Conservation (phyloP, 2,113 vertebrate species). For the Lepus americanus region DNA sequence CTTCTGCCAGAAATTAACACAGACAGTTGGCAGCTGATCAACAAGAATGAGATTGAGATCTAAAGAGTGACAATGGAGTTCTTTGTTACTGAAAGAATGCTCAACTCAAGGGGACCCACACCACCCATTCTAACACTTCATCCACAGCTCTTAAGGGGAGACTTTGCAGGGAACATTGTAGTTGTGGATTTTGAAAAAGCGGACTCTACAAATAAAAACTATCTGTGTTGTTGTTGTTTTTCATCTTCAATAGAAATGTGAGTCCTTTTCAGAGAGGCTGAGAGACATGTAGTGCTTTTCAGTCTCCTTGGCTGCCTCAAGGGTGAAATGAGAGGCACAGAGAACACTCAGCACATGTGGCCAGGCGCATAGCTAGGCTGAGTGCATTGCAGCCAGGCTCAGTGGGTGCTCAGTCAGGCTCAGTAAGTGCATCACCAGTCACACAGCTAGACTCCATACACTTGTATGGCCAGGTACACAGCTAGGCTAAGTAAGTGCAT, state of each 20-base stretch:
- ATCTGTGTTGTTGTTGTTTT: neutral
- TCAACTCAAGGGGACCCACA: neutral
- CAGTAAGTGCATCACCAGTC: too few relatives aligned
- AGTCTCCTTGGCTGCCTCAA: neutral
- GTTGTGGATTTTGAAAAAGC: constrained; percentile 1
- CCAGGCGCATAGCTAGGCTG: neutral
- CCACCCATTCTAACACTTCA: neutral
- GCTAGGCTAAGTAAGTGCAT: too few relatives aligned
- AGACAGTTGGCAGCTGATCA: neutral
- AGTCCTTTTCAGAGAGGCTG: neutral
- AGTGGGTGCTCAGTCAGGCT: too few relatives aligned
- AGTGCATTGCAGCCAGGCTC: too few relatives aligned
- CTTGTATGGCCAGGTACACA: too few relatives aligned
- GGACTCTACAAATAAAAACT: neutral
- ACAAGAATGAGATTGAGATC: neutral
- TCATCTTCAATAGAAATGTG: neutral
- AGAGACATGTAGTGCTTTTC: neutral
- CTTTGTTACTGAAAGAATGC: neutral
- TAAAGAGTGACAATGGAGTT: neutral
- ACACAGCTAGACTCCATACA: too few relatives aligned
- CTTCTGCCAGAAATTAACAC: neutral
- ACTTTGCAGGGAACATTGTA: neutral
- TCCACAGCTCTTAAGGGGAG: neutral
- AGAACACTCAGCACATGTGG: neutral
- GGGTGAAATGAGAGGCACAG: neutral